Base-by-base conservation (phyloP, 2,797 vertebrate genomes). In the Neosilurus hyrtlii region DNA sequence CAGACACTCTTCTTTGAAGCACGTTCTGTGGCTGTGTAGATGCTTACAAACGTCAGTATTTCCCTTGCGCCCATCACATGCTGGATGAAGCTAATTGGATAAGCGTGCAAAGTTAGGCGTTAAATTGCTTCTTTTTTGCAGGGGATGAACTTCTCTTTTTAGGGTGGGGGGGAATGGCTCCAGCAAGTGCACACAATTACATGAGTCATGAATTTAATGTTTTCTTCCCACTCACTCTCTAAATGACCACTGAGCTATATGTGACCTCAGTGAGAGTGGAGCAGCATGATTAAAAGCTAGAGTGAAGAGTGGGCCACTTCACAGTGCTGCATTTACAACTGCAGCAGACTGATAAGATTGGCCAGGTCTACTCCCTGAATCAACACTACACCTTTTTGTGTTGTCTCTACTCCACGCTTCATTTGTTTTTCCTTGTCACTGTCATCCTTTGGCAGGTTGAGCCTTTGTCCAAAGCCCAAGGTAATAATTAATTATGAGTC, bases 21-120 rank as follows among this genome's bases (percentile, higher is more conserved):
- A 59, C 30, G n/a, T 77, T 79, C 49, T 14, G 61, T 43, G 43
- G 35, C 37, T 59, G 24, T 85, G 83, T 52, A 73, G 82, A 85
- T 66, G 70, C 59, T 66, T 67, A 52, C 79, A 88, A 90, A 91
- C 88, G 91, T 87, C 88, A 87, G 91, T 89, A 89, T 88, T 89
- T 91, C 91, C 90, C 88, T 90, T 89, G 90, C 88, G 86, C 90
- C 90, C 88, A 90, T 91, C 89, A 84, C 89, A 87, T 92, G 91
- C 92, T 92, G 92, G 92, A 91, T 93, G 89, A 92, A 92, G 92
- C 91, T 94, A 94, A 94, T 93, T 93, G 93, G 91, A 94, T 94
- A 94, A 93, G 91, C 91, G 90, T 90, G 92, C 91, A 90, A 91
- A 93, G 89, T 92, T 93, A 92, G 91, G 90, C 90, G 93, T 91